Evolutionary conservation across 2,888 invertebrate genomes (phyloP).

Genomic region (Drosophila siamana): DNA sequence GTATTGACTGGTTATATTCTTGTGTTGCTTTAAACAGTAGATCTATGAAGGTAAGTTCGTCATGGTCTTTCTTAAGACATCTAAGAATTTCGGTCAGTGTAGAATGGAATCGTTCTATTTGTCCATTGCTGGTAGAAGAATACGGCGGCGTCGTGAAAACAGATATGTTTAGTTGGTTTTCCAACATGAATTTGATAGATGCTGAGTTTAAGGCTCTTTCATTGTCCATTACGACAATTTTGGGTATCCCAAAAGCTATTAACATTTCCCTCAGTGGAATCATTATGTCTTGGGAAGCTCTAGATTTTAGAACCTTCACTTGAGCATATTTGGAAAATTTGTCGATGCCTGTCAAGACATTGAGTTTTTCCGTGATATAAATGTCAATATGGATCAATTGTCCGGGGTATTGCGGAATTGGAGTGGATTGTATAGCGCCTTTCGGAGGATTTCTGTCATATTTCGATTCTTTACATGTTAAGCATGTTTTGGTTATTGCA

Average conservation of each 20-base stretch:
- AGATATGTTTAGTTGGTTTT: background rate
- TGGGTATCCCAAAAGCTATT: background rate
- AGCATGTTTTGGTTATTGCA: too few species aligned
- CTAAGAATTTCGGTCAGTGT: constrained; percentile 4
- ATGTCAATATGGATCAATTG: background rate
- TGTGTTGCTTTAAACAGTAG: constrained; percentile 6
- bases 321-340: constrained; percentile 1
- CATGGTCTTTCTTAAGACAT: too few species aligned
- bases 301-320: too few species aligned
- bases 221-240: too few species aligned
- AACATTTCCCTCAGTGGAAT: background rate
- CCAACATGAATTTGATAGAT: too few species aligned
- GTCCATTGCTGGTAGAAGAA: constrained; percentile 13
- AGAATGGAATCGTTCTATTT: constrained; percentile 13
- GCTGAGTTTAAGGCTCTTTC: too few species aligned
- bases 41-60: too few species aligned
- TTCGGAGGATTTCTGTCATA: background rate
- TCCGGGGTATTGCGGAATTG: background rate
- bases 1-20: constrained; percentile 12
- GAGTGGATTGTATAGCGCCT: background rate
- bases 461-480: background rate
- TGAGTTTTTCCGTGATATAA: background rate
- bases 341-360: background rate
- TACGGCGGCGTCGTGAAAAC: constrained; percentile 2
- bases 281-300: too few species aligned